Evolutionary conservation across 2,888 invertebrate species (phyloP), one percentile per base, ranked within the genome.

Genomic region (Dynastes grantii): DNA sequence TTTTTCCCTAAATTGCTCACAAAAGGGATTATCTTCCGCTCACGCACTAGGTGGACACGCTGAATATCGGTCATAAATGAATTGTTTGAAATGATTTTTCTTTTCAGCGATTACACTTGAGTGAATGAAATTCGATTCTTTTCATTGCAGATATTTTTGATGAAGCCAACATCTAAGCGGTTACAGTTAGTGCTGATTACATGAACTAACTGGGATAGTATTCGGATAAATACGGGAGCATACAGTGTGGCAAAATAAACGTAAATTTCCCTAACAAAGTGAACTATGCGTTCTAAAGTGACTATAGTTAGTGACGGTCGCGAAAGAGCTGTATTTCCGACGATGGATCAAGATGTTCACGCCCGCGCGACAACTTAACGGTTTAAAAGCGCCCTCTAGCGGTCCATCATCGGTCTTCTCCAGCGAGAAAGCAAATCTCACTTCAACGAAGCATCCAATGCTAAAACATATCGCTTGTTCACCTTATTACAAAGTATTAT

Each of bases 301-400:
- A 83, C 83, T 68, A 83, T 84, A 79, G 79, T 81, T 79, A 85
- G 86, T 76, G 87, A 87, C 82, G 87, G 86, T 80, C 84, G 87
- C 78, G 87, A 87, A 81, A 81, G 85, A 81, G 86, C 86, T 76
- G 81, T 85, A 78, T 86, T 86, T 80, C 87, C 86, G 73, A 86
- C 84, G 67, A 75, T 61, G 73, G 80, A 76, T 67, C 76, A 49
- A 45, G 68, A 76, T 70, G 29, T 53, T 37, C 80, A 79, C 73
- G 67, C 80, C 78, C 71, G 63, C 64, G 78, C 78, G 76, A 81
- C 81, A 78, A 83, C 84, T 81, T 84, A 83, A 82, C 82, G 79
- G n/a, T 22, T 16, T 32, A 40, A 40, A 58, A 9, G n/a, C 65
- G 65, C 45, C 61, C 22, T 13, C n/a, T 40, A 40, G 2, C 58